Percentiles rank a stretch among this genome's conserved stretches.
These are phyloP conservation scores for Pilophorus perplexus DNA, from an alignment of 2,888 invertebrate species.

Conservation along the genomic window DNA sequence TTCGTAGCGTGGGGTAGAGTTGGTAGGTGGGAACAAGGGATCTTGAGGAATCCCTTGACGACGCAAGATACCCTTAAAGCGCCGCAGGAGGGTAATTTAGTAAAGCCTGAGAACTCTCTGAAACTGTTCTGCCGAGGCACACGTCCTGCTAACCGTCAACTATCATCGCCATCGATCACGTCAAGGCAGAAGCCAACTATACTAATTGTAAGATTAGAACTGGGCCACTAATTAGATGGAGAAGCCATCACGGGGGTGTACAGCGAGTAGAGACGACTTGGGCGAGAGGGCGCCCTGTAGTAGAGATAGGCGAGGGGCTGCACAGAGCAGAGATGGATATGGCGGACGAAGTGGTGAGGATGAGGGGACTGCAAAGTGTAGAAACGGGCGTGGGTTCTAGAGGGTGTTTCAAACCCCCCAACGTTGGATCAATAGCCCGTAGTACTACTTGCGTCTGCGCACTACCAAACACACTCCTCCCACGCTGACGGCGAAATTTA, in stretches of 20 bases:
- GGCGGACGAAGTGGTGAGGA: no score
- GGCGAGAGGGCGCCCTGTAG: background rate
- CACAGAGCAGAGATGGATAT: no score
- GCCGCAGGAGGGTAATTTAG: no score
- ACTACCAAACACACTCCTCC: background rate
- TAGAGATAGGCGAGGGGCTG: no score
- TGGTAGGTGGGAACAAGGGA: background rate
- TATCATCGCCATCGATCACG: constrained; percentile 27
- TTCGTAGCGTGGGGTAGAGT: no score
- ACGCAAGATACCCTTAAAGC: no score
- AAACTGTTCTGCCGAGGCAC: background rate
- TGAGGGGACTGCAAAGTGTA: background rate
- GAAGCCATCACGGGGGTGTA: no score
- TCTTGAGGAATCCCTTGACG: background rate
- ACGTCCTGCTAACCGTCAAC: constrained; percentile 1
- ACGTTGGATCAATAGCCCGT: constrained; percentile 27
- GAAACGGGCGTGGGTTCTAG: constrained; percentile 22
- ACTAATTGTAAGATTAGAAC: constrained; percentile 36
- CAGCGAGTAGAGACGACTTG: background rate
- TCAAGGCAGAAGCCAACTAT: background rate
- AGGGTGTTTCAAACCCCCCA: constrained; percentile 12
- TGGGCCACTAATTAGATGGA: constrained; percentile 28
- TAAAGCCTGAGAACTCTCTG: no score
- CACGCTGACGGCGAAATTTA: no score
- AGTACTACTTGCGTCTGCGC: constrained; percentile 20